These are phyloP conservation scores for Lapara coniferarum DNA, from an alignment of 2,888 invertebrate species.

Conservation along the genomic window DNA sequence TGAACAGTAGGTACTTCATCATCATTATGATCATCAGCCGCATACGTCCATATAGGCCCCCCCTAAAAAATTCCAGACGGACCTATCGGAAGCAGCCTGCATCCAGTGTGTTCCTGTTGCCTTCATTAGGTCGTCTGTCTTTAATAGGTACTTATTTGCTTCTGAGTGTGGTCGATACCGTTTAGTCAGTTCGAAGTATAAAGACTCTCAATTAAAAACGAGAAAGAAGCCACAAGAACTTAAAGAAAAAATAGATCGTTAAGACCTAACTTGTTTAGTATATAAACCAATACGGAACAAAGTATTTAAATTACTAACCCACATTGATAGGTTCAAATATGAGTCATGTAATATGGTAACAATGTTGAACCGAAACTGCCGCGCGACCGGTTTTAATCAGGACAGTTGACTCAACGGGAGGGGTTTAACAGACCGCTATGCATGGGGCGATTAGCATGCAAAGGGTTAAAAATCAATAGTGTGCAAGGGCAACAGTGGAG, in stretches of 20 bases:
- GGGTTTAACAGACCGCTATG: constrained; percentile 39
- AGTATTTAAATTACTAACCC: constrained; percentile 4
- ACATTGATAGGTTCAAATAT: constrained; percentile 20
- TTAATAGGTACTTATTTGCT: neutral
- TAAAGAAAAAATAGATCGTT: no score
- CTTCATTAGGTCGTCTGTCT: no score
- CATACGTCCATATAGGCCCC: no score
- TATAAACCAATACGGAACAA: neutral
- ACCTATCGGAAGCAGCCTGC: no score
- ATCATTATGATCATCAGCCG: no score
- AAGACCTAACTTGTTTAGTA: neutral
- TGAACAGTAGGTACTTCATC: no score
- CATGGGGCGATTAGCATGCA: constrained; percentile 36
- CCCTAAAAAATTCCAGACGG: no score
- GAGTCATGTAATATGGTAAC: constrained; percentile 24
- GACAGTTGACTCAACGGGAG: constrained; percentile 34
- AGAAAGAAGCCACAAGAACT: neutral
- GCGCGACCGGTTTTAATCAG: constrained; percentile 39
- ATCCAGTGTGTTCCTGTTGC: no score
- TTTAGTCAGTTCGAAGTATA: neutral
- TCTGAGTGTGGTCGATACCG: neutral
- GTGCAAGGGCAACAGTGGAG: constrained; percentile 34
- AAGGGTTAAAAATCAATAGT: constrained; percentile 50
- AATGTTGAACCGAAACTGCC: constrained; percentile 33
- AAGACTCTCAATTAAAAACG: neutral